Evolutionary conservation across 2,888 invertebrate species (phyloP).

Genomic region (Drosophila tripunctata): DNA sequence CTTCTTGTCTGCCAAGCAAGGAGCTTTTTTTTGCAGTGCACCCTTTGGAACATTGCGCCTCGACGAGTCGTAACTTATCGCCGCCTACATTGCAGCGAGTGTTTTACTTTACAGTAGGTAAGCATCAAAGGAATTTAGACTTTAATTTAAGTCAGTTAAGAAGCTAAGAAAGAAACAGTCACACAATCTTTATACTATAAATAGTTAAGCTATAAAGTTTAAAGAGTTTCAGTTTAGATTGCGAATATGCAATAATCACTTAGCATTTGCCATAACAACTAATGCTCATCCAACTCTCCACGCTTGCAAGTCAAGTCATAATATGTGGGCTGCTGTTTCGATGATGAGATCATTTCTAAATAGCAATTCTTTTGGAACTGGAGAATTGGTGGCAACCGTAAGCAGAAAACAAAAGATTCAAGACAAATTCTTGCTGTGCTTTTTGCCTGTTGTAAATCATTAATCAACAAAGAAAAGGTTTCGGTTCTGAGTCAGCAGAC

Average conservation of each 20-base stretch:
- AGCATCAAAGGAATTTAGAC: constrained; percentile 56
- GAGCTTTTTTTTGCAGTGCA: constrained; percentile 53
- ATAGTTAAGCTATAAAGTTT: not conserved
- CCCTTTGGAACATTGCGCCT: constrained; percentile 56
- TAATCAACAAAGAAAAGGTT: constrained; percentile 60
- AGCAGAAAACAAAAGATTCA: constrained; percentile 54
- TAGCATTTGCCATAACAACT: constrained; percentile 33
- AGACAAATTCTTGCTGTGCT: constrained; percentile 23
- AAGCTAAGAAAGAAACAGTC: constrained; percentile 1
- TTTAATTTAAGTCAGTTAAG: constrained; percentile 22
- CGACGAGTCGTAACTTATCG: constrained; percentile 65
- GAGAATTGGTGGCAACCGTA: constrained; percentile 16
- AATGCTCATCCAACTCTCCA: constrained; percentile 46
- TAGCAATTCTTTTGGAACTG: constrained; percentile 22
- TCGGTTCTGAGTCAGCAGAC: constrained; percentile 39
- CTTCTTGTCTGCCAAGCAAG: constrained; percentile 41
- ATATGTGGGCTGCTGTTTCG: constrained; percentile 55
- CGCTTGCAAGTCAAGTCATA: too few species aligned
- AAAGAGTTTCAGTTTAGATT: not conserved
- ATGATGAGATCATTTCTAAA: constrained; percentile 75
- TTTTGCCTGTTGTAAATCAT: constrained; percentile 68
- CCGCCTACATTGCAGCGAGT: constrained; percentile 68
- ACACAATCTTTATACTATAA: not conserved
- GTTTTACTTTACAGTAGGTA: constrained; percentile 37
- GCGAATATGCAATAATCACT: constrained; percentile 15